phyloP scores from a whole-genome alignment of 2,888 invertebrate genomes.

The Tolmerus cingulatus region DNA sequence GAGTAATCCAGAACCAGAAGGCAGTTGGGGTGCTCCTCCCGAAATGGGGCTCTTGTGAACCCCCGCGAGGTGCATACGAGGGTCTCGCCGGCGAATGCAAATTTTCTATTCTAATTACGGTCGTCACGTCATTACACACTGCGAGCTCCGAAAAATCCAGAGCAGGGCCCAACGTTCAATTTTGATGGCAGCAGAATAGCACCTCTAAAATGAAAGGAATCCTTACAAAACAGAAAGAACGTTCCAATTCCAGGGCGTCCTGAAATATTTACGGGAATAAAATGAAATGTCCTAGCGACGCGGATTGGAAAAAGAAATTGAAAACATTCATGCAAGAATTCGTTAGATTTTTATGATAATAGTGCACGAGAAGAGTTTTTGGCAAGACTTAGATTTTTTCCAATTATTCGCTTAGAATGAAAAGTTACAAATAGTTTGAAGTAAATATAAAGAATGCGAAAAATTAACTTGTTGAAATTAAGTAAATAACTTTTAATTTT shows the following conservation, averaged over 20 bases:
- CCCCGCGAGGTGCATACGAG: not conserved
- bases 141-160: not conserved
- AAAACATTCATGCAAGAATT: not conserved
- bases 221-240: not conserved
- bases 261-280: not conserved
- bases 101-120: constrained; percentile 26
- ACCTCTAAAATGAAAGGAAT: not conserved
- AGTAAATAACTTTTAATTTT: too few species aligned
- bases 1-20: not conserved
- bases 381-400: not conserved
- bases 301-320: not conserved
- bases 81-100: not conserved
- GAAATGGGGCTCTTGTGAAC: not conserved
- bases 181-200: constrained; percentile 19
- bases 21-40: not conserved
- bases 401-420: not conserved
- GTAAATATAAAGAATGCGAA: too few species aligned
- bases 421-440: not conserved
- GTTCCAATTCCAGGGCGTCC: not conserved
- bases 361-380: not conserved
- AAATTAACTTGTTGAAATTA: too few species aligned
- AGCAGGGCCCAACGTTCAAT: not conserved
- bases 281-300: not conserved
- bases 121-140: constrained; percentile 18
- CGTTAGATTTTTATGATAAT: not conserved